phyloP scores from a whole-genome alignment of 2,113 vertebrate species.

The Vireo altiloquus region DNA sequence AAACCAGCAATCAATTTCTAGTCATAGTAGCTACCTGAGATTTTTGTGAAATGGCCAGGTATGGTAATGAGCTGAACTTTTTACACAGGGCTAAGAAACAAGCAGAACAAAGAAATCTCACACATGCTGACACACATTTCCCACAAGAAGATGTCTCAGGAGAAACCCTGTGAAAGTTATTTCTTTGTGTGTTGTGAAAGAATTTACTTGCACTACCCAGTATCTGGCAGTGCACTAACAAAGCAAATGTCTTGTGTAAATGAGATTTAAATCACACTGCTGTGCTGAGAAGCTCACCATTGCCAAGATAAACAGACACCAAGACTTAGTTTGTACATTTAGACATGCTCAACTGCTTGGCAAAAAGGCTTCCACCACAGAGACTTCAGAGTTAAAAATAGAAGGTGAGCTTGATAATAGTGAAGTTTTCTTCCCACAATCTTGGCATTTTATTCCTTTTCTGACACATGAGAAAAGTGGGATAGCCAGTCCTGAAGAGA shows the following conservation, averaged over 20 bases:
- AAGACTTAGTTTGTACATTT: not conserved
- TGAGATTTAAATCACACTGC: not conserved
- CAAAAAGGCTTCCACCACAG: not conserved
- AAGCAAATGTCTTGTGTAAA: not conserved
- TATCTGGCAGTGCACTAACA: not conserved
- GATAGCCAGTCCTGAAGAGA: not conserved
- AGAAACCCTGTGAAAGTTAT: not conserved
- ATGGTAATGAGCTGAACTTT: not conserved
- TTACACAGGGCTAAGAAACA: not conserved
- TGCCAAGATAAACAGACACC: not conserved
- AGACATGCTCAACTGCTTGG: not conserved
- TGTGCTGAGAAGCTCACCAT: not conserved
- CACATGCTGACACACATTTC: not conserved
- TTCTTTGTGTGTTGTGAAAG: not conserved
- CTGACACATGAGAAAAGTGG: not conserved
- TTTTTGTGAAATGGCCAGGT: not conserved
- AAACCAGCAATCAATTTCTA: not conserved
- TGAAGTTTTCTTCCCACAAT: constrained; percentile 1
- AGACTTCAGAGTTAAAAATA: constrained; percentile 32
- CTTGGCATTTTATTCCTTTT: not conserved
- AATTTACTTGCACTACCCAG: not conserved
- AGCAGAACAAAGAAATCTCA: not conserved
- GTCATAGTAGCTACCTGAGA: not conserved
- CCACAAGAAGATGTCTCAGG: not conserved
- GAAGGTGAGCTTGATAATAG: not conserved